phyloP scores from a whole-genome alignment of 2,797 vertebrate genomes.

The Myotis planiceps region DNA sequence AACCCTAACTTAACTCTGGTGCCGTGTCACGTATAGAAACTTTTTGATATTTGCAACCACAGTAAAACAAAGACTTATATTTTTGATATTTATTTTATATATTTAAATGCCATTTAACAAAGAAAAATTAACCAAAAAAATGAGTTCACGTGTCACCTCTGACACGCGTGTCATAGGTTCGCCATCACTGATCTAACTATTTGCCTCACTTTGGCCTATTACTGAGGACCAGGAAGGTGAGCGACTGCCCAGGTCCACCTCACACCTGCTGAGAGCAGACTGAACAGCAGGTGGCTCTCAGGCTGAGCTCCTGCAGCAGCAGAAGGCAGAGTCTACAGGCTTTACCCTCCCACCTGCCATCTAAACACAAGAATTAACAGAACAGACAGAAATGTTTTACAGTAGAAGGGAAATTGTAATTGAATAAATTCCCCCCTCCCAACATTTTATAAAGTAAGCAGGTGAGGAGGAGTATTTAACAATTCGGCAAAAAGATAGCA shows the following conservation, averaged over 20 bases:
- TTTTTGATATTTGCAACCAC: no score
- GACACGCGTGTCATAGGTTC: no score
- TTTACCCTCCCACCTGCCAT: neutral
- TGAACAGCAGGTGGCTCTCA: rapidly evolving
- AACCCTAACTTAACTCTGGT: no score
- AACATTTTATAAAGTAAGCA: neutral
- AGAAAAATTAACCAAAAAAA: no score
- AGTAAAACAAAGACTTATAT: no score
- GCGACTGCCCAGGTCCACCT: neutral
- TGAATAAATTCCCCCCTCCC: neutral
- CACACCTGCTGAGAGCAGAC: rapidly evolving
- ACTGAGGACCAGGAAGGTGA: neutral
- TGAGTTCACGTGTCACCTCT: no score
- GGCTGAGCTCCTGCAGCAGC: neutral
- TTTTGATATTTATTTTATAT: no score
- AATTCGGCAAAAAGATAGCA: neutral
- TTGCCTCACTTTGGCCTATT: neutral
- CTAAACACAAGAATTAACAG: neutral
- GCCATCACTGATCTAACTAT: no score
- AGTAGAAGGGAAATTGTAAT: neutral
- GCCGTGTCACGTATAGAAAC: no score
- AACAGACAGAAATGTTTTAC: neutral
- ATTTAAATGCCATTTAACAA: no score
- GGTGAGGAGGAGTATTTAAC: neutral
- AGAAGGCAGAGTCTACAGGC: neutral